A percentile compares a stretch with the other conserved stretches of the same genome.
Conservation (phyloP, 2,888 invertebrate species). For the Conops quadrifasciatus region DNA sequence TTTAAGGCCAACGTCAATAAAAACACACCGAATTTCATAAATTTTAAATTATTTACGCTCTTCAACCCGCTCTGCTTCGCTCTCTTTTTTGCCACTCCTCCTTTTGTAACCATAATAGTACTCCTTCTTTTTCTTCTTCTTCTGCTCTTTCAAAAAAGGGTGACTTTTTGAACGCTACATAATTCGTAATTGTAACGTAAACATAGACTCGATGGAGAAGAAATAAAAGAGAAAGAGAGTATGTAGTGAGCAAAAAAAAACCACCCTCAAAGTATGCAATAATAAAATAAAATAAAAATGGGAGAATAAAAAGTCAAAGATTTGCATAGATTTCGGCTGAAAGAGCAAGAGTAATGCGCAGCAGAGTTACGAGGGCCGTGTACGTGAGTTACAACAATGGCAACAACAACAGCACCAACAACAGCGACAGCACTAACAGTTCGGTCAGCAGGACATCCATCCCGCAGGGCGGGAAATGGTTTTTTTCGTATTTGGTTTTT, state of each 20-base stretch:
- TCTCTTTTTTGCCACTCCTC: no score
- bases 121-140: no score
- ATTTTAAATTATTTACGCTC: conserved; percentile 17
- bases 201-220: no score
- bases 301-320: background rate
- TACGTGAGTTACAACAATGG: background rate
- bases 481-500: no score
- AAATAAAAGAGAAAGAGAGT: no score
- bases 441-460: conserved; percentile 1
- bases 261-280: conserved; percentile 20
- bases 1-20: conserved; percentile 17
- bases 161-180: background rate
- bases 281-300: background rate
- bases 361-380: background rate
- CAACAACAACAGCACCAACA: conserved; percentile 4
- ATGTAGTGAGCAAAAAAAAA: background rate
- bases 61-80: background rate
- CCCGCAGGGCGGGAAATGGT: conserved; percentile 39
- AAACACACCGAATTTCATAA: conserved; percentile 16
- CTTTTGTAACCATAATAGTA: no score
- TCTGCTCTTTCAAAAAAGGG: background rate
- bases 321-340: conserved; percentile 14
- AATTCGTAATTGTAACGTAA: conserved; percentile 26
- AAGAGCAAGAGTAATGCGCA: no score
- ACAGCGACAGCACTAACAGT: background rate